Base-by-base conservation (phyloP, 2,888 invertebrate genomes). In the Beris chalybata region DNA sequence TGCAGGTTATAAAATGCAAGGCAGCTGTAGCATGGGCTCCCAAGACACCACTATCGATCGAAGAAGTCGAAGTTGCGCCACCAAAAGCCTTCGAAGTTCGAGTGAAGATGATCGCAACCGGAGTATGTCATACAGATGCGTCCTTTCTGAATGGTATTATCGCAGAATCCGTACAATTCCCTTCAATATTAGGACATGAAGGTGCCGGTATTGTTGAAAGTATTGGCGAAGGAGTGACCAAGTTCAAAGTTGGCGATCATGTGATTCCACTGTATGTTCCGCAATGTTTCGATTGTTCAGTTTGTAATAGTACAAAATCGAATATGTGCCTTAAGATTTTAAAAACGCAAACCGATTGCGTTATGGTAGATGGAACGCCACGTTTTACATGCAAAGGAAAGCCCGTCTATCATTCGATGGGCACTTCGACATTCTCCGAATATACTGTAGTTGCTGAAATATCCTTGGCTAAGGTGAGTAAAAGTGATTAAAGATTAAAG, bases 11-110 rank as follows among this genome's bases (percentile, higher is more conserved):
- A 72, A 89, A 86, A 75, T 99, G 98, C 80, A 87, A 86, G 76
- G 99, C 99, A 29, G 98, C 97, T 2, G 94, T 99, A 13, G 97
- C 98, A 4, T 99, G 98, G 98, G 92, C 88, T 74, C 88, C 94
- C 59, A 95, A 95, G 72, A 86, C 93, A 75, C 93, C 95, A 6
- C 83, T 99, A 31, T 85, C 87, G 2, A 86, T 99, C 59, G 98
- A 99, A 82, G 91, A 90, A 64, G 86, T 99, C 66, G 91, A 95
- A 82, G 98, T 99, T 1, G 93, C 90, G 15, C 95, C 97, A 9
- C 99, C 99, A 0, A 91, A 91, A 79, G 90, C 91, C 0, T 91
- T 95, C 70, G 98, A 99, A 87, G 96, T 94, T 15, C 87, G 93
- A 58, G 83, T 94, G 11, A 89, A 92, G 81, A 85, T 95, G 59